A percentile compares a stretch with the other conserved stretches of the same genome.
These are phyloP conservation scores for Euleptes europaea DNA, from an alignment of 2,113 vertebrate genomes.

Conservation along the genomic window DNA sequence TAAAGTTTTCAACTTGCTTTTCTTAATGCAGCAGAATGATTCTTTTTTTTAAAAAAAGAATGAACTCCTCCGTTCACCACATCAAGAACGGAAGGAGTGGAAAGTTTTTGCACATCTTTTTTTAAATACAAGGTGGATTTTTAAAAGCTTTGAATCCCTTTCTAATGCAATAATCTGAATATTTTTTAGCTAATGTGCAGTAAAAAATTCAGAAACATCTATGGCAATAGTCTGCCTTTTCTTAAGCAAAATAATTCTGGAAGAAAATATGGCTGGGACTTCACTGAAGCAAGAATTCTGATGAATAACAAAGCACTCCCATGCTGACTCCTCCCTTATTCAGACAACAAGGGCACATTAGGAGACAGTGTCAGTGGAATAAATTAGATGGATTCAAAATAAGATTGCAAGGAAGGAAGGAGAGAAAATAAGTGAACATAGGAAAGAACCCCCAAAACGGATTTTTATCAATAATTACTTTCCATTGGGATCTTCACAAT, in stretches of 20 bases:
- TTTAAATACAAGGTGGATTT: constrained; percentile 43
- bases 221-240: constrained; percentile 3
- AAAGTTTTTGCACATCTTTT: constrained; percentile 1
- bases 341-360: constrained; percentile 54
- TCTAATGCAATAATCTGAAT: constrained; percentile 38
- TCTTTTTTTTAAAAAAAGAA: not conserved
- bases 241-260: constrained; percentile 23
- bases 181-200: constrained; percentile 50
- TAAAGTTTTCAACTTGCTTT: constrained; percentile 18
- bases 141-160: not conserved
- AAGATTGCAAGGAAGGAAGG: constrained; percentile 33
- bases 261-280: not conserved
- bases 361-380: constrained; percentile 31
- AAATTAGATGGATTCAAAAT: constrained; percentile 54
- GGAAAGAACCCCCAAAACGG: constrained; percentile 45
- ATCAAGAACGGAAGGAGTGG: constrained; percentile 31
- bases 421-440: constrained; percentile 48
- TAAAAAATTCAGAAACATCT: constrained; percentile 31
- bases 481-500: constrained; percentile 45
- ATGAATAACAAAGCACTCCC: constrained; percentile 45
- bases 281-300: constrained; percentile 34
- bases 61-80: not conserved
- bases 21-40: constrained; percentile 12
- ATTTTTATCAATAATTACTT: constrained; percentile 60
- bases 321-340: constrained; percentile 45